Conservation (phyloP, 2,797 vertebrate genomes). For the Phrynocephalus vlangalii region DNA sequence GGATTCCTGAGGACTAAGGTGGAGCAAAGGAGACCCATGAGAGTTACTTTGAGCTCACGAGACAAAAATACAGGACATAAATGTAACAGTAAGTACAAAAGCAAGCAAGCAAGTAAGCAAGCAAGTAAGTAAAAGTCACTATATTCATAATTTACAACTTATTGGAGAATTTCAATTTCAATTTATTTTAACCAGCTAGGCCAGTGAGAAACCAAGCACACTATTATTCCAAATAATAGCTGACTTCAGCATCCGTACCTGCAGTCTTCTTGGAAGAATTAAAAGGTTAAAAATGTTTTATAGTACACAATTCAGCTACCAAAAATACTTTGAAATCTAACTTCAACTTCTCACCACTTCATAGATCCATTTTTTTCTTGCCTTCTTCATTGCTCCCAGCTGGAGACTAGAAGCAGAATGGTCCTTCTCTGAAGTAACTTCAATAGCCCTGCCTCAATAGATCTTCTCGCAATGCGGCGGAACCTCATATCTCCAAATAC, state of each 20-base stretch:
- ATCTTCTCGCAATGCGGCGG: constrained; percentile 41
- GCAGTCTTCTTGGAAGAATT: background rate
- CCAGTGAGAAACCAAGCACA: rapidly evolving
- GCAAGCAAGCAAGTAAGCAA: no score
- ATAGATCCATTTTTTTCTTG: background rate
- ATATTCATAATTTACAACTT: background rate
- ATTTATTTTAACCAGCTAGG: rapidly evolving
- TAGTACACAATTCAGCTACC: background rate
- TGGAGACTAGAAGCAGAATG: background rate
- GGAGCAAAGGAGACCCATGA: no score
- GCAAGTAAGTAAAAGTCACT: background rate
- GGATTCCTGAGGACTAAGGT: no score
- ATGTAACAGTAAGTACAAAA: background rate
- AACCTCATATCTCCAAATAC: constrained; percentile 45
- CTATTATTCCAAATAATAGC: rapidly evolving
- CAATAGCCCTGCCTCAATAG: background rate
- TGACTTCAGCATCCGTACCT: rapidly evolving
- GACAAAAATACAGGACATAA: no score
- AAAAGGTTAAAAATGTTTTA: rapidly evolving
- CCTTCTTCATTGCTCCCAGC: rapidly evolving
- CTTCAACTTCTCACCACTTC: background rate
- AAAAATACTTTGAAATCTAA: background rate
- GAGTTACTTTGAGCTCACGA: no score
- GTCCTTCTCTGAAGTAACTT: background rate
- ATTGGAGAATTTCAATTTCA: background rate